Evolutionary conservation across 2,888 invertebrate genomes (phyloP).

Genomic region (Dascillus cervinus): DNA sequence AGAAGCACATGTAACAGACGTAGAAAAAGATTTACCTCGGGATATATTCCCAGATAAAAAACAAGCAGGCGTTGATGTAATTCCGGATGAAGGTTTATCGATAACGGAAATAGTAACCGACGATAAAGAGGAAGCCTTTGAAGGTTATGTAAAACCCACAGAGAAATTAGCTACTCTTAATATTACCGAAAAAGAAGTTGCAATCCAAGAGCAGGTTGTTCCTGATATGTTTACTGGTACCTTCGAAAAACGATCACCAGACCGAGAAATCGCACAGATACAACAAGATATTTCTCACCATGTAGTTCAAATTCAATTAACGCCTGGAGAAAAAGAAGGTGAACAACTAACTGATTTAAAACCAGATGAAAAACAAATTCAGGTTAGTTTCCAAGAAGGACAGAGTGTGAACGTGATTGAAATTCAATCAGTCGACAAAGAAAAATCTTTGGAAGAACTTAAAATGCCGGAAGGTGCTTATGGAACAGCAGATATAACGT

Average conservation of each 20-base stretch:
- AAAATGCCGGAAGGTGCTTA: slow-evolving; percentile 40
- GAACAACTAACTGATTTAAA: slow-evolving; percentile 37
- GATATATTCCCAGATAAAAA: slow-evolving; percentile 50
- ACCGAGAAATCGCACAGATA: slow-evolving; percentile 39
- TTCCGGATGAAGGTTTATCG: slow-evolving; percentile 52
- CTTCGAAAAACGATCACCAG: slow-evolving; percentile 39
- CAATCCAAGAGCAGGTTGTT: slow-evolving; percentile 43
- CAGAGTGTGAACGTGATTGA: slow-evolving; percentile 56
- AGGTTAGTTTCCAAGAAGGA: slow-evolving; percentile 47
- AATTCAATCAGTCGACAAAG: slow-evolving; percentile 45
- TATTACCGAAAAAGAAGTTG: slow-evolving; percentile 46
- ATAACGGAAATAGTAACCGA: slow-evolving; percentile 50
- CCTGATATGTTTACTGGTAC: slow-evolving; percentile 43
- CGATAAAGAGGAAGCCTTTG: slow-evolving; percentile 47
- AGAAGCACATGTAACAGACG: slow-evolving; percentile 50
- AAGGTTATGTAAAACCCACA: slow-evolving; percentile 35
- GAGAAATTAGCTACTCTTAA: slow-evolving; percentile 48
- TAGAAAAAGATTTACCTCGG: slow-evolving; percentile 39
- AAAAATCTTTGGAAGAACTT: slow-evolving; percentile 42
- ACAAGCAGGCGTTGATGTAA: slow-evolving; percentile 48
- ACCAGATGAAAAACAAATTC: slow-evolving; percentile 49
- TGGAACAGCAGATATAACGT: slow-evolving; percentile 48
- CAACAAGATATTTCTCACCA: slow-evolving; percentile 43
- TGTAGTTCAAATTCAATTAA: slow-evolving; percentile 42
- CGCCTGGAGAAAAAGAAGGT: slow-evolving; percentile 48